Percentiles rank a stretch among this genome's conserved stretches.
These are phyloP conservation scores for Bombus terrestris DNA, from an alignment of 1,140 invertebrate species.

Conservation along the genomic window DNA sequence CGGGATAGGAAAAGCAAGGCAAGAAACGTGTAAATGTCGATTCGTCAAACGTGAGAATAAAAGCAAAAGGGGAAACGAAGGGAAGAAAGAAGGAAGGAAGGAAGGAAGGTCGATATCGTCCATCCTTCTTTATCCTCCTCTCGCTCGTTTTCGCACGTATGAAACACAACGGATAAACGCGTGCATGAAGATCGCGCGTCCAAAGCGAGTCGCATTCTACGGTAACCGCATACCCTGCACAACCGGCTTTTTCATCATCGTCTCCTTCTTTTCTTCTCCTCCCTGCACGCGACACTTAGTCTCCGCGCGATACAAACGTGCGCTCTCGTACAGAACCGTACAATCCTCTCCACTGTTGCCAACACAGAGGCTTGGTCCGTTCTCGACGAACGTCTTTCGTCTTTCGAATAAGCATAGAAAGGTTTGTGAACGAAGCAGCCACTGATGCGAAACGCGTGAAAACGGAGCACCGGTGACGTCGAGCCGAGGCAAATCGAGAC, in stretches of 20 bases:
- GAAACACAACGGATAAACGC: conserved; percentile 18
- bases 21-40: background rate
- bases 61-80: background rate
- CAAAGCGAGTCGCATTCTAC: conserved; percentile 31
- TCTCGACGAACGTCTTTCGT: background rate
- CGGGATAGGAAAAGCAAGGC: background rate
- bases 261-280: conserved; percentile 27
- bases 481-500: background rate
- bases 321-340: conserved; percentile 10
- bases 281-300: conserved; percentile 28
- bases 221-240: conserved; percentile 52
- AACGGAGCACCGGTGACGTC: background rate
- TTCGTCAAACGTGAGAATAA: background rate
- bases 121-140: background rate
- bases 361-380: background rate
- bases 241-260: conserved; percentile 51
- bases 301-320: conserved; percentile 3
- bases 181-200: conserved; percentile 42
- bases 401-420: background rate
- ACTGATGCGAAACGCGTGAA: background rate
- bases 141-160: background rate
- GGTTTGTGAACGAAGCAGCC: background rate
- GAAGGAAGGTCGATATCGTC: background rate
- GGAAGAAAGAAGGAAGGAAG: background rate
- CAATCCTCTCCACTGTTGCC: conserved; percentile 4